Evolutionary conservation across 1,140 invertebrate genomes (phyloP), one percentile per base, ranked within the genome.

Genomic region (Phocides pigmalion): DNA sequence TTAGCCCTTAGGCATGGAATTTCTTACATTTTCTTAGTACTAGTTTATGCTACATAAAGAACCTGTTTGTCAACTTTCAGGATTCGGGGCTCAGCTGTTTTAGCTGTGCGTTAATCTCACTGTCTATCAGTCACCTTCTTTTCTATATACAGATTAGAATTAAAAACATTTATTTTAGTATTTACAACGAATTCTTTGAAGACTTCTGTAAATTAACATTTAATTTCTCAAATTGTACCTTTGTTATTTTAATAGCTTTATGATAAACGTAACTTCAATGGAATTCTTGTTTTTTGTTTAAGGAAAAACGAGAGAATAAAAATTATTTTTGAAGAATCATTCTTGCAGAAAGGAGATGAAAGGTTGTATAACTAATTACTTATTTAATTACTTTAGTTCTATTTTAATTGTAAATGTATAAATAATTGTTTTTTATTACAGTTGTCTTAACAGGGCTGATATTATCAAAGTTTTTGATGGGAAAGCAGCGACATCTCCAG

Each of bases 381-480:
- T 17, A 32, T 17, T 59, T 53, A 12, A 58, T 44, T 42, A n/a
- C n/a, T 64, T 61, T 17, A 22, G 22, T 19, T 37, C 15, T 15
- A 35, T 12, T 46, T 32, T 16, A 46, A 56, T n/a, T 16, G 35
- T 35, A 16, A n/a, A 11, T 50, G 15, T 5, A 19, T 41, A n/a
- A 20, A 42, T 28, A 9, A 6, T 53, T 15, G 1, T 17, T 37
- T 63, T 59, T 56, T 50, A 12, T 87, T 94, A 93, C 93, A 97
- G 96, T 90, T 97, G 96, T 84, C 91, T 97, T 71, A 96, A 96
- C 80, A 95, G 95, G 75, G 95, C 95, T 11, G 96, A 97, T 87
- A 94, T 96, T 68, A 95, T 97, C 78, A 95, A 95, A 84, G 94
- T 97, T 12, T 94, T 96, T 86, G 96, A 97, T 78, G 96, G 96